Base-by-base conservation (phyloP, 2,888 invertebrate species). In the Teleogryllus oceanicus region DNA sequence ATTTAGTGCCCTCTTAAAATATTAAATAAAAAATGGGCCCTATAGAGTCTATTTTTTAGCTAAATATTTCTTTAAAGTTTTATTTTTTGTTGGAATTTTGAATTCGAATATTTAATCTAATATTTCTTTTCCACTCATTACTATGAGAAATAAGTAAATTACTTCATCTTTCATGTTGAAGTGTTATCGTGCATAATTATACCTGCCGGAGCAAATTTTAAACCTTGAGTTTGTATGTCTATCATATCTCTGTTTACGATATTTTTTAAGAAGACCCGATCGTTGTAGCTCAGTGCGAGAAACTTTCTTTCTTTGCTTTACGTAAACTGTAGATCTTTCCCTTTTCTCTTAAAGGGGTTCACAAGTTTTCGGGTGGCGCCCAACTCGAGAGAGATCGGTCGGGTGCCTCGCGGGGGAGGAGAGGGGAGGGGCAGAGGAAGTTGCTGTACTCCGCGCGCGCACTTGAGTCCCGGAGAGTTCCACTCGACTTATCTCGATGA, bases 271-370 rank as follows among this genome's bases (percentile, higher is more conserved):
- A 10, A 62, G 16, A 62, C 62, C 5, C 62, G 62, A 62, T 18
- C 62, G 16, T 62, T 62, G 62, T n/a, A 4, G 2, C 62, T 3
- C 62, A 2, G 62, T 62, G 13, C 62, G 13, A 8, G n/a, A 62
- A 62, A 62, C 62, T 62, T 62, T 62, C 62, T n/a, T 62, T 62
- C 62, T 62, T 62, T 62, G 62, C 62, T 62, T 62, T 62, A 62
- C 62, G 13, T 62, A 62, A 62, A 62, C 62, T 62, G 62, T 62
- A 62, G 62, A 62, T 62, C 62, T 62, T 62, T 62, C n/a, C 62
- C 62, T 62, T 62, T 62, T 62, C 62, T 62, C 62, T 62, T 62
- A 13, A n/a, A 11, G 62, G 16, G 62, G 62, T 62, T 62, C 62
- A n/a, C 62, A 62, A 62, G 62, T 62, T 62, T 62, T 62, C n/a